Conservation (phyloP, 92 coral and sea anemone species). For the Porites divaricata region DNA sequence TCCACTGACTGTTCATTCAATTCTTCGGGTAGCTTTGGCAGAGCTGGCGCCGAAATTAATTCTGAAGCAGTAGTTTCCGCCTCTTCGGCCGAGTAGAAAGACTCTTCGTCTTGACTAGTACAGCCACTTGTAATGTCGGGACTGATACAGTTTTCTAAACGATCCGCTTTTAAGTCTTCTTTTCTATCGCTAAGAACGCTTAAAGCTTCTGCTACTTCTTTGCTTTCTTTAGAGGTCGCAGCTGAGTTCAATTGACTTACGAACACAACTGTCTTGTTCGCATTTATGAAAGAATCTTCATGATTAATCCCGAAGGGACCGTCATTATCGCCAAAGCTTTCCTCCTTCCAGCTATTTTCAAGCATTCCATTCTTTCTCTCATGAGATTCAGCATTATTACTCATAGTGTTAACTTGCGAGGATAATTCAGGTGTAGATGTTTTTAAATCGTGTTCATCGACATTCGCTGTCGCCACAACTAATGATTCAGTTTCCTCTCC, state of each 20-base stretch:
- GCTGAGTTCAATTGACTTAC: conserved; percentile 1
- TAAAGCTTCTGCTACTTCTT: background rate
- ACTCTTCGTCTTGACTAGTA: conserved; percentile 36
- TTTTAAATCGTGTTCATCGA: background rate
- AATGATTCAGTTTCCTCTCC: background rate
- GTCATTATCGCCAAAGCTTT: background rate
- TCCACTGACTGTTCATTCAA: background rate
- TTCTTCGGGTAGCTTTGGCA: background rate
- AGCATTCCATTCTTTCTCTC: conserved; percentile 28
- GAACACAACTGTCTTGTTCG: background rate
- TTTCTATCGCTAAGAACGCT: conserved; percentile 2
- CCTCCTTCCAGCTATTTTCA: background rate
- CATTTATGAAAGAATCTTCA: conserved; percentile 18
- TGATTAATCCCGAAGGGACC: conserved; percentile 9
- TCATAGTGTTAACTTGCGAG: background rate
- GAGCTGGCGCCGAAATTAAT: background rate
- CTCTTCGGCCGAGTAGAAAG: conserved; percentile 45
- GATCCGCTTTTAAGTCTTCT: background rate
- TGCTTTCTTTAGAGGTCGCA: background rate
- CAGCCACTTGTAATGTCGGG: conserved; percentile 10
- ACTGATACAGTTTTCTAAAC: conserved; percentile 19
- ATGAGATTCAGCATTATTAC: background rate
- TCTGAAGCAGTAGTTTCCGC: conserved; percentile 22
- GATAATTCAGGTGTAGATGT: background rate
- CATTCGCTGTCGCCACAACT: background rate